Conservation (phyloP, 2,113 vertebrate genomes). For the Leucosticte australis region DNA sequence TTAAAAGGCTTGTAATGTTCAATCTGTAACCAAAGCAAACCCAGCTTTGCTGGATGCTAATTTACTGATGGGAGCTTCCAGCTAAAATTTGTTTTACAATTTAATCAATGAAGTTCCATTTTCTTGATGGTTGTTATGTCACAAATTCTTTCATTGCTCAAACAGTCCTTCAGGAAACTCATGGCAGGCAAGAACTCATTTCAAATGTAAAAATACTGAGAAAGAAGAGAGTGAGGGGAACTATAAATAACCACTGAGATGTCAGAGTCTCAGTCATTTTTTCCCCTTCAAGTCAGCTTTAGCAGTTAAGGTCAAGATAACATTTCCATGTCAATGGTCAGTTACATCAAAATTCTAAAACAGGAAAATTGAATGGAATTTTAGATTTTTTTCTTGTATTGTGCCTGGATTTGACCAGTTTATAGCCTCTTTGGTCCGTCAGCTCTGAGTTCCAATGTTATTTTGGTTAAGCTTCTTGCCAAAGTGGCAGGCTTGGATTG, state of each 20-base stretch:
- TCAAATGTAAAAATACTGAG: conserved; percentile 40
- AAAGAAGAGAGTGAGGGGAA: background rate
- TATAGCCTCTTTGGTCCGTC: background rate
- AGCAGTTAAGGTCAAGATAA: conserved; percentile 63
- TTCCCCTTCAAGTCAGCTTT: conserved; percentile 48
- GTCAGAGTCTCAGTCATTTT: conserved; percentile 53
- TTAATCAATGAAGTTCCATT: background rate
- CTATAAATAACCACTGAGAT: conserved; percentile 55
- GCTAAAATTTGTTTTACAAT: background rate
- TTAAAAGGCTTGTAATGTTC: background rate
- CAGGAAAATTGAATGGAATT: conserved; percentile 47
- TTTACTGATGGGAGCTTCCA: background rate
- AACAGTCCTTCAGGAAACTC: conserved; percentile 27
- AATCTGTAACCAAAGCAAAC: background rate
- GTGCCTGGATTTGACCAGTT: conserved; percentile 27
- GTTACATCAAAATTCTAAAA: conserved; percentile 62
- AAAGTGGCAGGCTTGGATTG: conserved; percentile 40
- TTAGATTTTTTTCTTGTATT: conserved; percentile 11
- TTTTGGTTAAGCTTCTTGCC: conserved; percentile 60
- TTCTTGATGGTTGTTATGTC: background rate
- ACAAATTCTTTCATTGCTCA: background rate
- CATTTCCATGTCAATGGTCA: conserved; percentile 67
- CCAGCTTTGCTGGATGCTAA: background rate
- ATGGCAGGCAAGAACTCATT: background rate
- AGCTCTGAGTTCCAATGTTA: conserved; percentile 38